Conservation (phyloP, 2,888 invertebrate species). For the Polymixis lichenea region DNA sequence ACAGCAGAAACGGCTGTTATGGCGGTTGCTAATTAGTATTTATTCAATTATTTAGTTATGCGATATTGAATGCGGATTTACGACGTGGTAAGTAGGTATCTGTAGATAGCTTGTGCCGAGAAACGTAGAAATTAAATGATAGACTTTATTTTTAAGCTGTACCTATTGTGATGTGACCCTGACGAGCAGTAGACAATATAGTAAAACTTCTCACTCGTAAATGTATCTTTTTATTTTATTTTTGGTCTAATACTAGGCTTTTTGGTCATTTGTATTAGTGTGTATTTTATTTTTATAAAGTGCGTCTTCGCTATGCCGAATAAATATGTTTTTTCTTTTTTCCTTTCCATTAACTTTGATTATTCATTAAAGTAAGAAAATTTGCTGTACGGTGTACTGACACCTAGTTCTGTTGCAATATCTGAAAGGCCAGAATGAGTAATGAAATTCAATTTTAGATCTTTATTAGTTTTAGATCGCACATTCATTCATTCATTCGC, state of each 20-base stretch:
- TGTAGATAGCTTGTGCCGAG: not conserved
- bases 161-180: no score
- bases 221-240: no score
- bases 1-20: slow-evolving; percentile 58
- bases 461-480: not conserved
- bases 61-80: no score
- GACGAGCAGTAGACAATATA: no score
- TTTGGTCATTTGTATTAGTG: no score
- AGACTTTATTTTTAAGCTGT: not conserved
- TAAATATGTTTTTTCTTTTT: no score
- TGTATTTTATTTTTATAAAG: no score
- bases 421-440: not conserved
- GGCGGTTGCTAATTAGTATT: slow-evolving; percentile 20
- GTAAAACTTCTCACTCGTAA: no score
- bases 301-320: no score
- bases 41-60: not conserved
- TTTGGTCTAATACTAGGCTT: no score
- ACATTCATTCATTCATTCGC: not conserved
- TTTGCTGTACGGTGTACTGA: not conserved
- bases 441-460: not conserved
- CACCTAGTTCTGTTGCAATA: not conserved
- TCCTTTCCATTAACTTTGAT: no score
- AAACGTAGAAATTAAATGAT: not conserved
- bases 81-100: not conserved
- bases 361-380: no score